A percentile compares a stretch with the other conserved stretches of the same genome.
These are phyloP conservation scores for Gambusia yucatana DNA, from an alignment of 2,797 vertebrate genomes.

Conservation along the genomic window DNA sequence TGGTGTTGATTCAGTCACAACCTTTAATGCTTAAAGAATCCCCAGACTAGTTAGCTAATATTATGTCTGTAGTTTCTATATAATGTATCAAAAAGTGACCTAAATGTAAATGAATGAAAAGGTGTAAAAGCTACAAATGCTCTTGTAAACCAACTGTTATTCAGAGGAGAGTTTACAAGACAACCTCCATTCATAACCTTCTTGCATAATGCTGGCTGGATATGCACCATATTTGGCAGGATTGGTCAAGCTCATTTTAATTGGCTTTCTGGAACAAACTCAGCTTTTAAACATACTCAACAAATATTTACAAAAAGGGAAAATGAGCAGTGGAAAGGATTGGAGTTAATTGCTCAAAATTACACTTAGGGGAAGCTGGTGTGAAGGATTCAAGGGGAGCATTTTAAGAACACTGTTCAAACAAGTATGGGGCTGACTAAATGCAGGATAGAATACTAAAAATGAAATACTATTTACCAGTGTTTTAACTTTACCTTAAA, in stretches of 20 bases:
- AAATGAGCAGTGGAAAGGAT: neutral
- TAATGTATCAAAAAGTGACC: constrained; percentile 43
- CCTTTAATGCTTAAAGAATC: constrained; percentile 27
- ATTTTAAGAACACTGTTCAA: neutral
- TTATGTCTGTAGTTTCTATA: constrained; percentile 39
- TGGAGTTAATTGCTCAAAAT: neutral
- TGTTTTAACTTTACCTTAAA: neutral
- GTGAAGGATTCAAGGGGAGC: neutral
- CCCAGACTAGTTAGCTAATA: constrained; percentile 46
- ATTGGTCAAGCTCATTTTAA: neutral
- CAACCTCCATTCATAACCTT: neutral
- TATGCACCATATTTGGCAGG: neutral
- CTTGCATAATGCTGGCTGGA: neutral
- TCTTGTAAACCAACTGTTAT: neutral
- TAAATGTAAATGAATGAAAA: constrained; percentile 20
- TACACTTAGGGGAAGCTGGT: neutral
- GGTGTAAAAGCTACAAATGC: constrained; percentile 5
- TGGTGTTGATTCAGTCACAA: constrained; percentile 26
- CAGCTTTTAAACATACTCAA: neutral
- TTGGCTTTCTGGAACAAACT: neutral
- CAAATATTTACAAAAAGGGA: neutral
- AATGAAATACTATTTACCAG: neutral
- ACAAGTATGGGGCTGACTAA: neutral
- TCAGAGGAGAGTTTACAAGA: no score
- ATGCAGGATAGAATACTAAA: neutral